Conservation (phyloP, 2,888 invertebrate genomes). For the Heliothis peltigera region DNA sequence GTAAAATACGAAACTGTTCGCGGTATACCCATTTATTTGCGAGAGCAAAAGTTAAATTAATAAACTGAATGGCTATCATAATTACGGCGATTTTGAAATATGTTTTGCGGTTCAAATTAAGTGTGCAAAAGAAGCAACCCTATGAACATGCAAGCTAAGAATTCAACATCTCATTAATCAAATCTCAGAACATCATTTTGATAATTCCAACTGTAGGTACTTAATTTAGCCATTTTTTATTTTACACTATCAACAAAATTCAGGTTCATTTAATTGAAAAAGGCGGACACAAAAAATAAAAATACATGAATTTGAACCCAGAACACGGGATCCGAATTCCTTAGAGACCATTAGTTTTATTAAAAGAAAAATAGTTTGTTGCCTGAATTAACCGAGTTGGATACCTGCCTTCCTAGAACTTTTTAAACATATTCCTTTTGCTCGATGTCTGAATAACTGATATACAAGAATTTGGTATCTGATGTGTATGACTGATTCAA, state of each 20-base stretch:
- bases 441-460: conserved; percentile 7
- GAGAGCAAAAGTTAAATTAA: conserved; percentile 46
- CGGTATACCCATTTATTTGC: conserved; percentile 31
- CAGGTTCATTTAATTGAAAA: conserved; percentile 68
- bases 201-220: conserved; percentile 56
- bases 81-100: conserved; percentile 35
- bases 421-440: conserved; percentile 24
- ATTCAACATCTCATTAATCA: conserved; percentile 66
- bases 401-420: conserved; percentile 56
- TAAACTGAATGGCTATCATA: conserved; percentile 34
- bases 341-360: conserved; percentile 26
- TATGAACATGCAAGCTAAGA: conserved; percentile 51
- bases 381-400: conserved; percentile 24
- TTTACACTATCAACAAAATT: conserved; percentile 49
- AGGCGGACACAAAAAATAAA: conserved; percentile 65
- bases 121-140: conserved; percentile 44
- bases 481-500: conserved; percentile 17
- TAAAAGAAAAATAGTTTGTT: conserved; percentile 36
- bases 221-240: conserved; percentile 50
- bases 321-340: conserved; percentile 40
- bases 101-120: conserved; percentile 33
- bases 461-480: conserved; percentile 23
- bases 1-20: conserved; percentile 39
- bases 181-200: conserved; percentile 60
- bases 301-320: conserved; percentile 22